Percentiles rank a stretch among this genome's conserved stretches.
Conservation (phyloP, 2,113 vertebrate genomes). For the Panurus biarmicus region DNA sequence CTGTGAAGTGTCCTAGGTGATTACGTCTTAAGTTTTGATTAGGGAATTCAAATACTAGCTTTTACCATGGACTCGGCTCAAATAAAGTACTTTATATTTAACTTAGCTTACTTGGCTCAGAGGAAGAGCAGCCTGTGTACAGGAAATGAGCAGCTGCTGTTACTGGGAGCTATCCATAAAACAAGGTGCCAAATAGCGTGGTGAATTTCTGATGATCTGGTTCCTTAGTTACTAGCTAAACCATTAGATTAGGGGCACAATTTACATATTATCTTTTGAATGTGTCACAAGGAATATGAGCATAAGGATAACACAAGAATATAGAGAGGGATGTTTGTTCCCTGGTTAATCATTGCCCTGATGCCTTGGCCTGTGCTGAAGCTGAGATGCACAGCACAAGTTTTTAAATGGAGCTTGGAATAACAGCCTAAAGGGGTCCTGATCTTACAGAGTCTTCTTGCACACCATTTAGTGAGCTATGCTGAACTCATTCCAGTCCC, state of each 20-base stretch:
- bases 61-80: background rate
- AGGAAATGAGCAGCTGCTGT: background rate
- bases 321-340: background rate
- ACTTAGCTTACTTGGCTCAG: fast-evolving
- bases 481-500: background rate
- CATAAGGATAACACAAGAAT: background rate
- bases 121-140: background rate
- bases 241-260: background rate
- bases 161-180: background rate
- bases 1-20: background rate
- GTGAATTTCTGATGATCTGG: background rate
- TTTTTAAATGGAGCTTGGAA: background rate
- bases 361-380: background rate
- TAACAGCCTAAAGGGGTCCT: background rate
- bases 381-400: background rate
- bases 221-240: background rate
- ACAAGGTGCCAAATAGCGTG: background rate
- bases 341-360: background rate
- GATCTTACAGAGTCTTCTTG: background rate
- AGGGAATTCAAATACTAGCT: background rate
- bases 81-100: background rate
- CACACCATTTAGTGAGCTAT: fast-evolving
- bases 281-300: background rate
- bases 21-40: background rate
- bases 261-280: background rate